phyloP scores from a whole-genome alignment of 2,797 vertebrate species.

The Silurus lanzhouensis region DNA sequence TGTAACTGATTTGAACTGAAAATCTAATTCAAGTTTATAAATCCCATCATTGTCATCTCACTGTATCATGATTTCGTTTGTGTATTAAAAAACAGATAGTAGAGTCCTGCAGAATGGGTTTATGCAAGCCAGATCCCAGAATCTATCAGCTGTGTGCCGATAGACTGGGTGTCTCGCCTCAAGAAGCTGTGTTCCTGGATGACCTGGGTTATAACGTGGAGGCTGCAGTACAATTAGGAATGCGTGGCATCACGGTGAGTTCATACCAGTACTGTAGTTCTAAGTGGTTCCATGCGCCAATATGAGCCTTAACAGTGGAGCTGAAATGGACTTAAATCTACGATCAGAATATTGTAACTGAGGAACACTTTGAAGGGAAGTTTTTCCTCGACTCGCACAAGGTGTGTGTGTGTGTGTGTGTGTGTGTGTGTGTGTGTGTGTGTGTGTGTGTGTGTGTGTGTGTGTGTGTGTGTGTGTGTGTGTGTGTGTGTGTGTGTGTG shows the following conservation, averaged over 20 bases:
- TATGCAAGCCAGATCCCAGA: constrained; percentile 70
- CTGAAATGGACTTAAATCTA: not conserved
- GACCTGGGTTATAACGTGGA: constrained; percentile 71
- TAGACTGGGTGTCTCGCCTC: constrained; percentile 68
- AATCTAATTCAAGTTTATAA: not conserved
- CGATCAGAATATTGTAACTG: not conserved
- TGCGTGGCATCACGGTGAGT: constrained; percentile 74
- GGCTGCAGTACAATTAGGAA: constrained; percentile 75
- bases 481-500: no score
- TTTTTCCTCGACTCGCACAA: no score
- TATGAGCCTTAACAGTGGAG: not conserved
- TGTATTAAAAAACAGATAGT: constrained; percentile 65
- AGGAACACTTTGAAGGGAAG: no score
- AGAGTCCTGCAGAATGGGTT: constrained; percentile 73
- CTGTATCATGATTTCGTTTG: not conserved
- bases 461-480: no score
- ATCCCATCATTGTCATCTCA: not conserved
- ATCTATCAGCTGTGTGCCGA: constrained; percentile 76
- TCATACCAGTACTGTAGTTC: not conserved
- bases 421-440: no score
- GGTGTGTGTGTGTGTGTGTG: no score
- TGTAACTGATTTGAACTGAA: not conserved
- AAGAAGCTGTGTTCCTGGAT: constrained; percentile 78
- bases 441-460: no score
- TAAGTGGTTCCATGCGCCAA: not conserved